Conservation (phyloP, 2,113 vertebrate species). For the Gymnarchus niloticus region DNA sequence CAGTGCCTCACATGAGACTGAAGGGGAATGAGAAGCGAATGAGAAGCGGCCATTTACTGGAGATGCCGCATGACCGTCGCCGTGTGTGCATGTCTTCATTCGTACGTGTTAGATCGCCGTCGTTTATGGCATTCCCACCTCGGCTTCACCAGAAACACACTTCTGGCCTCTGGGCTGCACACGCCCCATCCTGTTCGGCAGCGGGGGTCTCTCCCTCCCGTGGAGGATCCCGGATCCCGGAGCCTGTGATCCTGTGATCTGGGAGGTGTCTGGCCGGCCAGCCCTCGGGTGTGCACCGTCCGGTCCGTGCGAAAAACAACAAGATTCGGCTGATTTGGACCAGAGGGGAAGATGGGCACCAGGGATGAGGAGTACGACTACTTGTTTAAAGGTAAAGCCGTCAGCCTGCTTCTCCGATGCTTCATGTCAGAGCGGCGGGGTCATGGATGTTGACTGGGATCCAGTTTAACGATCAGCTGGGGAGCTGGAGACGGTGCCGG, state of each 20-base stretch:
- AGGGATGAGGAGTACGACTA: constrained; percentile 97
- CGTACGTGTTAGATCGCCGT: not conserved
- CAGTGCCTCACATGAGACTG: too few species aligned
- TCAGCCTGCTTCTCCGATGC: not conserved
- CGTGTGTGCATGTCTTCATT: not conserved
- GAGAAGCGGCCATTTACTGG: too few species aligned
- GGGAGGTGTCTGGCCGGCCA: constrained; percentile 1
- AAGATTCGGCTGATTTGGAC: not conserved
- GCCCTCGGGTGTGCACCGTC: not conserved
- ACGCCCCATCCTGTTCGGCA: not conserved
- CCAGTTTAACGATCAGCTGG: not conserved
- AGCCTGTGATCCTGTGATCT: constrained; percentile 35
- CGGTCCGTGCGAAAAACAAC: not conserved
- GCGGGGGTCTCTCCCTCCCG: not conserved
- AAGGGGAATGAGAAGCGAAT: too few species aligned
- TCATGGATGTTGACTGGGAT: too few species aligned
- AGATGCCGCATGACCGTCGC: not conserved
- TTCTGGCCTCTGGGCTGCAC: not conserved
- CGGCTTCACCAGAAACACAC: not conserved
- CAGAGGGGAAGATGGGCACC: constrained; percentile 72
- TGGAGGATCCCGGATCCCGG: constrained; percentile 19
- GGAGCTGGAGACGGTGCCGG: not conserved
- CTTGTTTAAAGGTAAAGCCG: constrained; percentile 85
- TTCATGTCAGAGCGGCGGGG: not conserved
- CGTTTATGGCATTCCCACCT: not conserved